A percentile compares a stretch with the other conserved stretches of the same genome.
phyloP scores from a whole-genome alignment of 2,113 vertebrate genomes.

The Pavo muticus region DNA sequence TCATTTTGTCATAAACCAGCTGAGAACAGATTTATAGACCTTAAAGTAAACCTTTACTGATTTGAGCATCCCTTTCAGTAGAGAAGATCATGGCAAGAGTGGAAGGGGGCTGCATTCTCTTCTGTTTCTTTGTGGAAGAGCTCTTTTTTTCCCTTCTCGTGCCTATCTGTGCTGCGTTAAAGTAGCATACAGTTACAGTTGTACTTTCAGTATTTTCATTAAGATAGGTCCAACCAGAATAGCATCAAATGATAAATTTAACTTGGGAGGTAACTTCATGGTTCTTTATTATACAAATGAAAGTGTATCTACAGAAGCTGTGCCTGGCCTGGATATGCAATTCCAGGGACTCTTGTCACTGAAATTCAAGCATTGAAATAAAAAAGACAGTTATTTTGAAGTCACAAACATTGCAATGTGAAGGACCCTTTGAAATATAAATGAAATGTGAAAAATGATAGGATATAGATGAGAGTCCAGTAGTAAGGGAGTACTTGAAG shows the following conservation, averaged over 20 bases:
- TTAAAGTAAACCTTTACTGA: not conserved
- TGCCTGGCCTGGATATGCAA: rapidly evolving
- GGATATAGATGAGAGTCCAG: not conserved
- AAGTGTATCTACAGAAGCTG: not conserved
- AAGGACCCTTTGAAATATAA: not conserved
- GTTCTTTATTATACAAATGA: not conserved
- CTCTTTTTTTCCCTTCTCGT: not conserved
- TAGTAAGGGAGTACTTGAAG: not conserved
- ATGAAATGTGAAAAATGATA: not conserved
- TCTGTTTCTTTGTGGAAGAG: not conserved
- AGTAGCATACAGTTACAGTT: not conserved
- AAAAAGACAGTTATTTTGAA: not conserved
- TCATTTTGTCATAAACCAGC: not conserved
- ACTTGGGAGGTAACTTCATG: not conserved
- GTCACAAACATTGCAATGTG: not conserved
- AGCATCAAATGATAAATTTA: not conserved
- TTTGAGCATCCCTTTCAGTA: not conserved
- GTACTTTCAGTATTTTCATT: not conserved
- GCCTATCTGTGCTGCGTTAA: not conserved
- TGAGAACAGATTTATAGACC: not conserved
- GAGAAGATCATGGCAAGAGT: not conserved
- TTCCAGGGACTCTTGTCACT: not conserved
- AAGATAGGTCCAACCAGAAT: not conserved
- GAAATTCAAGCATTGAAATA: not conserved
- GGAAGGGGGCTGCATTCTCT: not conserved